Conservation (phyloP, 2,888 invertebrate genomes). For the Ecdyonurus torrentis region DNA sequence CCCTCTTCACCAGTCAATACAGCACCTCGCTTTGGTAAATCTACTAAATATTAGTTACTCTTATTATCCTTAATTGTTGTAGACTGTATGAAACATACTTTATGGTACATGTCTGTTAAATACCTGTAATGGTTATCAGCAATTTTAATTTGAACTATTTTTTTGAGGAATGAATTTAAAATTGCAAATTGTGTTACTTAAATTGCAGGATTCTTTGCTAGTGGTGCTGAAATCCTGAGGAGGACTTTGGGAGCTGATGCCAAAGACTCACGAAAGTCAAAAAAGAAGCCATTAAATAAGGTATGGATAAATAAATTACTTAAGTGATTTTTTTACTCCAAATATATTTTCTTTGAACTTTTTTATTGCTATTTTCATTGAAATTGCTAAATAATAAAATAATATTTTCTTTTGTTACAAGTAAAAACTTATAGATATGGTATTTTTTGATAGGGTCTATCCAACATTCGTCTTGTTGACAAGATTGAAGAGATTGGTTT, state of each 20-base stretch:
- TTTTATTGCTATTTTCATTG: too few relatives aligned
- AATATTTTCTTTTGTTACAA: too few relatives aligned
- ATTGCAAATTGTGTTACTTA: not conserved
- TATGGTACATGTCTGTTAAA: too few relatives aligned
- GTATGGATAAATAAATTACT: not conserved
- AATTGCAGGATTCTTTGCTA: constrained; percentile 34
- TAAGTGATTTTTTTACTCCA: not conserved
- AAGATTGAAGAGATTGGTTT: not conserved
- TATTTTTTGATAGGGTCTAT: not conserved
- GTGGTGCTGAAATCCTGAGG: constrained; percentile 46
- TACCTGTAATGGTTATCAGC: too few relatives aligned
- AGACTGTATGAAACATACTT: not conserved
- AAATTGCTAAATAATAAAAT: too few relatives aligned
- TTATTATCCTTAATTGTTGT: too few relatives aligned
- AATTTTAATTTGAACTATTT: not conserved
- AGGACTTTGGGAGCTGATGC: constrained; percentile 37
- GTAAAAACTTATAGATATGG: too few relatives aligned
- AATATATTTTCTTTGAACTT: too few relatives aligned
- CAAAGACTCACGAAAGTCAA: not conserved
- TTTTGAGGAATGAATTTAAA: not conserved
- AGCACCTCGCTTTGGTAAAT: constrained; percentile 21
- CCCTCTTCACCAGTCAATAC: constrained; percentile 28
- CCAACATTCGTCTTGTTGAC: not conserved
- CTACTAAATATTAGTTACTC: not conserved
- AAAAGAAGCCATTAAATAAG: not conserved